Base-by-base conservation (phyloP, 2,888 invertebrate species). In the Protophormia terraenovae region DNA sequence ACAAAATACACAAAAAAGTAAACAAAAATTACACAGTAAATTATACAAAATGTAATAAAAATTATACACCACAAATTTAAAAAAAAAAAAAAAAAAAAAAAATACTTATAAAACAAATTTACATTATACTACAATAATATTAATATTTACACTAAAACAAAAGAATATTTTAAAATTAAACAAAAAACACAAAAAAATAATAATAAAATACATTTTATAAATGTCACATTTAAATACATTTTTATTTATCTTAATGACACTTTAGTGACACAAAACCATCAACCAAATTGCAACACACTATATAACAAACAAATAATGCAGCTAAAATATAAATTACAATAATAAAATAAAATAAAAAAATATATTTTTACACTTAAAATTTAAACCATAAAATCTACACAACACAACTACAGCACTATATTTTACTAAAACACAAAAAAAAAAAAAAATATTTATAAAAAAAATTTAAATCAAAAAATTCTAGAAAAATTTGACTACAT, bases 21-120 rank as follows among this genome's bases (percentile, higher is more conserved):
- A 69, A 71, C 58, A 78, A 45, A n/a, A 58, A 53, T 50, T 32
- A 77, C 55, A 58, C 72, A 83, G 24, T 69, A 76, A 71, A 77
- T 35, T 24, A 66, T 60, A 71, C 47, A 38, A 81, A 16, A 29
- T 19, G 53, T 29, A 67, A 67, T 29, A 41, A 3, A 32, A 22
- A 45, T 16, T 29, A 45, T 27, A 38, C 32, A 55, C 14, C 67
- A n/a, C n/a, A 35, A 71, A 8, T 32, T 32, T 41, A n/a, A 73
- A 16, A 45, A 60, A 5, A 62, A n/a, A 35, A 62, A 72, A n/a
- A 55, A 53, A 16, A 35, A 35, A 35, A n/a, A 27, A 0, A 29
- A 24, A 35, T 24, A 45, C 19, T 7, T 16, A 35, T 71, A n/a
- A 16, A 41, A 72, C 24, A 66, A 71, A 60, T 41, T 32, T 71